A percentile compares a stretch with the other conserved stretches of the same genome.
These are phyloP conservation scores for Sebastes umbrosus DNA, from an alignment of 2,797 vertebrate species.

Conservation along the genomic window DNA sequence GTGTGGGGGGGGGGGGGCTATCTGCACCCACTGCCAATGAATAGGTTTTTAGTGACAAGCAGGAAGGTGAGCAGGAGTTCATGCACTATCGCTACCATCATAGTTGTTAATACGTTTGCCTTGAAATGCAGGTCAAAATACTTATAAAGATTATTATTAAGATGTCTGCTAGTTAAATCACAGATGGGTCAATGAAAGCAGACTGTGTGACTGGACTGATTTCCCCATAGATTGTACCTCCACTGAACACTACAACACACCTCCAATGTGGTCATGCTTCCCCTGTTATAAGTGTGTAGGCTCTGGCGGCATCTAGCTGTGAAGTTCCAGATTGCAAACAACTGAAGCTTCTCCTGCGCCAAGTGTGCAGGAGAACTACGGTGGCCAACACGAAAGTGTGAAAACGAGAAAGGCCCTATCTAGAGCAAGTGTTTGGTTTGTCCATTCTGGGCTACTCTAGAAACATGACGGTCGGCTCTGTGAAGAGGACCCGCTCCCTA, in stretches of 20 bases:
- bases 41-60: slow-evolving; percentile 76
- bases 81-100: slow-evolving; percentile 59
- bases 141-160: slow-evolving; percentile 1
- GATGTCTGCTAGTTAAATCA: neutral
- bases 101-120: slow-evolving; percentile 39
- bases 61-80: slow-evolving; percentile 81
- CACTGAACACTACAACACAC: neutral
- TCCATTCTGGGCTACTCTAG: no score
- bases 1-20: slow-evolving; percentile 30
- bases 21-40: slow-evolving; percentile 69
- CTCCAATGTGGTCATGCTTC: neutral
- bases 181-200: neutral
- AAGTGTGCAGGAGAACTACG: no score
- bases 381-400: no score
- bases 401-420: no score
- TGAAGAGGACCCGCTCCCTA: no score
- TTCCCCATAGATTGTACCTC: neutral
- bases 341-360: no score
- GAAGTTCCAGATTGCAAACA: no score
- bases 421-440: no score
- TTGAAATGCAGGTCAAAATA: slow-evolving; percentile 19
- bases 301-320: no score
- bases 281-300: no score
- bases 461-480: no score
- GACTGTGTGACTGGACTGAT: neutral